These are phyloP conservation scores for Phalloptychus januarius DNA, from an alignment of 2,797 vertebrate genomes.

Conservation along the genomic window DNA sequence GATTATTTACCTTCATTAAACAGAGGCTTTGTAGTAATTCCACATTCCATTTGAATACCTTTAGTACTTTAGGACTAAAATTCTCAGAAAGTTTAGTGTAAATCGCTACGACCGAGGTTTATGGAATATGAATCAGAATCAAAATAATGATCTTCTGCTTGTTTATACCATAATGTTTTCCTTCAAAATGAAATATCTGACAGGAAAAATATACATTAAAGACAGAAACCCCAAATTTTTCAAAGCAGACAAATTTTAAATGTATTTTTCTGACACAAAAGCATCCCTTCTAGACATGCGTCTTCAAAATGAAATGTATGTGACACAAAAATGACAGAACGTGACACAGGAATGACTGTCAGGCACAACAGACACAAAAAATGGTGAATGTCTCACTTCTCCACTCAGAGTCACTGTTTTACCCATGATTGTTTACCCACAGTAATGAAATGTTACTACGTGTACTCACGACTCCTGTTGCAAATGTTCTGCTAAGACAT, in stretches of 20 bases:
- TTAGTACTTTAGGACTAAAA: background rate
- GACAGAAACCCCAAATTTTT: background rate
- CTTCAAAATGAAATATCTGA: background rate
- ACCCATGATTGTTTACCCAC: background rate
- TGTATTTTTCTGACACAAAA: too few species aligned
- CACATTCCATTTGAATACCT: background rate
- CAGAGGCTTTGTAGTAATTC: slow-evolving; percentile 18
- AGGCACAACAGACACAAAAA: background rate
- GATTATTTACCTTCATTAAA: slow-evolving; percentile 27
- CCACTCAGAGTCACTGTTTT: background rate
- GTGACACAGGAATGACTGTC: background rate
- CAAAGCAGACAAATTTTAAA: background rate
- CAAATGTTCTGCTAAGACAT: too few species aligned
- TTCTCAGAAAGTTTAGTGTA: background rate
- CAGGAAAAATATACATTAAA: background rate
- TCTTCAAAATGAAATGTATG: too few species aligned
- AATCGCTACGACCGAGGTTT: background rate
- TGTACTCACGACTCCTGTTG: too few species aligned
- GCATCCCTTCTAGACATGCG: too few species aligned
- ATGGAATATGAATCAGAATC: background rate
- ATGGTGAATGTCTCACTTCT: background rate
- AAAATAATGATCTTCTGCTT: background rate
- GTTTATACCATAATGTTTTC: background rate
- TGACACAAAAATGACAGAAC: too few species aligned
- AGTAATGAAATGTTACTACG: background rate